phyloP scores from a whole-genome alignment of 1,140 invertebrate genomes.

The Frieseomelitta varia region DNA sequence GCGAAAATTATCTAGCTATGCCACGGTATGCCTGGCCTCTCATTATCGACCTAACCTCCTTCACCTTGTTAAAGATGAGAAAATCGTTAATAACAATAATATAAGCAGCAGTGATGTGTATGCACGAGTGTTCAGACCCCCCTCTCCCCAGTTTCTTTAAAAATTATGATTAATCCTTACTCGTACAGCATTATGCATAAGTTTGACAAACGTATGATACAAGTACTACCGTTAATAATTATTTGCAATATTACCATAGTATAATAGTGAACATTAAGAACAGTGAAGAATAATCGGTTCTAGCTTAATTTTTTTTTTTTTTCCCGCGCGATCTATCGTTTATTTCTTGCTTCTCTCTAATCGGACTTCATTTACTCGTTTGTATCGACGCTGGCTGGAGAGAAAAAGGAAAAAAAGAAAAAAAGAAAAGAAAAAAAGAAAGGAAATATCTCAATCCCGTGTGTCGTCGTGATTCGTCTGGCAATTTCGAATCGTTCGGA shows the following conservation, averaged over 20 bases:
- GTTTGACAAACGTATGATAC: conserved; percentile 61
- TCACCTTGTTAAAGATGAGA: conserved; percentile 45
- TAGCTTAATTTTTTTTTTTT: conserved; percentile 44
- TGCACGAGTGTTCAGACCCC: conserved; percentile 2
- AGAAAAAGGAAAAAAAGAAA: no score
- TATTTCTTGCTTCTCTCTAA: conserved; percentile 39
- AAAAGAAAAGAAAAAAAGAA: background rate
- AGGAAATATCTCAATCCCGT: background rate
- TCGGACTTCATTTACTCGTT: conserved; percentile 59
- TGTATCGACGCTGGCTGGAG: background rate
- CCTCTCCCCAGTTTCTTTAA: background rate
- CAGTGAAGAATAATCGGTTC: conserved; percentile 70
- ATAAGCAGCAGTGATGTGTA: conserved; percentile 59
- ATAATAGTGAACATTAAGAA: conserved; percentile 75
- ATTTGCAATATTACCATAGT: conserved; percentile 63
- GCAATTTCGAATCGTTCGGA: conserved; percentile 22
- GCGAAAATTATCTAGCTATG: conserved; percentile 25
- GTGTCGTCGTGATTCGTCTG: background rate
- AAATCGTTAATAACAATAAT: conserved; percentile 47
- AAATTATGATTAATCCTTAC: conserved; percentile 49
- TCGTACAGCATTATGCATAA: conserved; percentile 60
- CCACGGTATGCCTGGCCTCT: conserved; percentile 19
- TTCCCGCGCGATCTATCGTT: conserved; percentile 47
- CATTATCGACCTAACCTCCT: conserved; percentile 45
- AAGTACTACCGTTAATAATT: conserved; percentile 57